Evolutionary conservation across 2,797 vertebrate species (phyloP), one percentile per base, ranked within the genome.

Genomic region (Momotus momota): DNA sequence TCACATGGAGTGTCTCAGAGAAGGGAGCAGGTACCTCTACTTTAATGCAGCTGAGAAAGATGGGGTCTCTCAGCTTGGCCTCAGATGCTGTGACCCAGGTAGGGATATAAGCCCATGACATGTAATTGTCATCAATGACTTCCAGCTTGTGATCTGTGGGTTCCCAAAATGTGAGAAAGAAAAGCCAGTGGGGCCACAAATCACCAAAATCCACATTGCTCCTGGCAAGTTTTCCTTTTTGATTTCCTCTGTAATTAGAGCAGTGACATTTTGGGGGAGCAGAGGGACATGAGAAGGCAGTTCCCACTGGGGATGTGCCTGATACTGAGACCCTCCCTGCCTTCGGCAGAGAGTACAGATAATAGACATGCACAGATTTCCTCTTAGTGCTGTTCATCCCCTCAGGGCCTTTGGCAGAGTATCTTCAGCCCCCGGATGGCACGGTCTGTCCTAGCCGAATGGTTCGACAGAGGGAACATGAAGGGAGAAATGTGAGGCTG

Each of bases 301-400:
- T 19, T 93, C 67, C 83, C 70, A 88, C 31, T n/a, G 41, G 81
- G 60, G 74, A 82, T 55, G 55, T 58, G 71, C 52, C 55, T 70
- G 90, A 90, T 92, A 82, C 33, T 7, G 60, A 93, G 81, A 77
- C 60, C 60, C 60, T 90, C 55, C 40, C 60, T 67, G 88, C 88
- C 74, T 93, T 94, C 4, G 1, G 60, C 93, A 93, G 71, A 90
- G 43, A 90, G n/a, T 45, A 43, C 27, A 73, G 64, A 88, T 49
- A 94, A 93, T 71, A 87, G 71, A 64, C 87, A 85, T 49, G 90
- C 92, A 95, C 93, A 97, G 96, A 96, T 96, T 96, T 97, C 74
- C 52, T 95, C 81, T 87, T 96, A 82, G 86, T 85, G 86, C 92
- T 71, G 78, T 54, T 94, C 86, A 60, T 82, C 20, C 86, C 96